phyloP scores from a whole-genome alignment of 2,113 vertebrate species.

The Typhlomys cinereus region DNA sequence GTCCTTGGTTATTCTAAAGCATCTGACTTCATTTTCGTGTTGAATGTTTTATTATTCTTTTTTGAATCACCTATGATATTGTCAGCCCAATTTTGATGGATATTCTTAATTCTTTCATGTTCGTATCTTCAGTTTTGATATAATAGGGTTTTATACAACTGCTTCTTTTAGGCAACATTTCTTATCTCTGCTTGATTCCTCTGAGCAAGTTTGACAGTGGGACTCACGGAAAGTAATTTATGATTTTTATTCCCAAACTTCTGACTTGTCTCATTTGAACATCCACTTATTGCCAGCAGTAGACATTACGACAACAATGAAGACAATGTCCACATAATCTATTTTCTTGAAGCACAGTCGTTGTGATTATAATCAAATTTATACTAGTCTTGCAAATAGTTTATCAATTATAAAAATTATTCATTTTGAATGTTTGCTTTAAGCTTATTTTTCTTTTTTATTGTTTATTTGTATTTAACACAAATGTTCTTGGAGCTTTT shows the following conservation, averaged over 20 bases:
- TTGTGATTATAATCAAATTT: slow-evolving; percentile 43
- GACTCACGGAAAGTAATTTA: neutral
- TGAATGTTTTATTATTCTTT: neutral
- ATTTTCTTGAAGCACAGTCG: slow-evolving; percentile 3
- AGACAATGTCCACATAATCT: neutral
- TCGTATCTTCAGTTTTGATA: neutral
- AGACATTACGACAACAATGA: slow-evolving; percentile 9
- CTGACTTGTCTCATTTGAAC: neutral
- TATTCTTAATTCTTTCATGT: neutral
- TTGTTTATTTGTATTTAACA: slow-evolving; percentile 49
- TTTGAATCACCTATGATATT: neutral
- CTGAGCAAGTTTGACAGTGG: neutral
- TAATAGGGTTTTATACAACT: neutral
- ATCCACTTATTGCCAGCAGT: neutral
- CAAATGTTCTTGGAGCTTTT: slow-evolving; percentile 22
- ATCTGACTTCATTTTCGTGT: neutral
- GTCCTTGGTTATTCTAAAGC: neutral
- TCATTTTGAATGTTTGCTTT: slow-evolving; percentile 26
- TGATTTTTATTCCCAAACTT: slow-evolving; percentile 7
- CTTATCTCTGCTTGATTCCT: slow-evolving; percentile 27
- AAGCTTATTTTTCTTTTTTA: slow-evolving; percentile 32
- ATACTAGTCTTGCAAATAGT: neutral
- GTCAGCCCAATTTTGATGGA: neutral
- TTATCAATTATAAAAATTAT: neutral
- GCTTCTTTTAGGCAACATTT: neutral